A percentile compares a stretch with the other conserved stretches of the same genome.
Evolutionary conservation across 1,140 invertebrate genomes (phyloP).

Genomic region (Panagrolaimus sp.): DNA sequence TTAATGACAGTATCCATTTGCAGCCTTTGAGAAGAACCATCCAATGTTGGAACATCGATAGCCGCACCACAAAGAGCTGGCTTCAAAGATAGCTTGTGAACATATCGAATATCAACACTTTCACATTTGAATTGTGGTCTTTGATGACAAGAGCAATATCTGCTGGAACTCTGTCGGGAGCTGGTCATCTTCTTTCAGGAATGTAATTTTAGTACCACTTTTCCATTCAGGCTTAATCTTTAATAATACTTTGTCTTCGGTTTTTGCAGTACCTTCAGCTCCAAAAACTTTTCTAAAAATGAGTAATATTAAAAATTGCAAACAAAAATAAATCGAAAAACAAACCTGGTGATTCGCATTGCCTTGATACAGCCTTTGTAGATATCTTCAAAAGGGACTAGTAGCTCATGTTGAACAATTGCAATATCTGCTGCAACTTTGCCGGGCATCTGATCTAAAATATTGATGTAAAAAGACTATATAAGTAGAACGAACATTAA

Average conservation of each 20-base stretch:
- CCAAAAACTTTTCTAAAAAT: conserved; percentile 58
- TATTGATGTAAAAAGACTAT: conserved; percentile 77
- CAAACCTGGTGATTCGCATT: conserved; percentile 95
- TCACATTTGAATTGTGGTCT: conserved; percentile 88
- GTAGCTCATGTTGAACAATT: conserved; percentile 90
- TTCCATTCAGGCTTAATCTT: conserved; percentile 99
- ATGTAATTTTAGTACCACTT: conserved; percentile 96
- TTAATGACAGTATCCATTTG: conserved; percentile 84
- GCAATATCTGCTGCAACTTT: conserved; percentile 64
- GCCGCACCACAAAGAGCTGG: conserved; percentile 67
- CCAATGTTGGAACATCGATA: conserved; percentile 84
- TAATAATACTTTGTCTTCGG: conserved; percentile 95
- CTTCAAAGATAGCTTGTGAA: conserved; percentile 80
- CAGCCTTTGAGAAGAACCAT: conserved; percentile 75
- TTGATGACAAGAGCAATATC: conserved; percentile 98
- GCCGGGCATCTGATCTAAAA: conserved; percentile 73
- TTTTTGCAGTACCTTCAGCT: conserved; percentile 73
- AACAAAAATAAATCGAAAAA: too few species aligned
- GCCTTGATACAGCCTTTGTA: conserved; percentile 84
- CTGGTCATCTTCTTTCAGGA: conserved; percentile 96
- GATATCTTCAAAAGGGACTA: conserved; percentile 73
- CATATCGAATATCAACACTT: conserved; percentile 78
- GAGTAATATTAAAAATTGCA: conserved; percentile 8
- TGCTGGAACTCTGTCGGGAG: conserved; percentile 89
- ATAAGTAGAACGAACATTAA: background rate